Evolutionary conservation across 2,113 vertebrate genomes (phyloP).

Genomic region (Poicephalus gulielmi): DNA sequence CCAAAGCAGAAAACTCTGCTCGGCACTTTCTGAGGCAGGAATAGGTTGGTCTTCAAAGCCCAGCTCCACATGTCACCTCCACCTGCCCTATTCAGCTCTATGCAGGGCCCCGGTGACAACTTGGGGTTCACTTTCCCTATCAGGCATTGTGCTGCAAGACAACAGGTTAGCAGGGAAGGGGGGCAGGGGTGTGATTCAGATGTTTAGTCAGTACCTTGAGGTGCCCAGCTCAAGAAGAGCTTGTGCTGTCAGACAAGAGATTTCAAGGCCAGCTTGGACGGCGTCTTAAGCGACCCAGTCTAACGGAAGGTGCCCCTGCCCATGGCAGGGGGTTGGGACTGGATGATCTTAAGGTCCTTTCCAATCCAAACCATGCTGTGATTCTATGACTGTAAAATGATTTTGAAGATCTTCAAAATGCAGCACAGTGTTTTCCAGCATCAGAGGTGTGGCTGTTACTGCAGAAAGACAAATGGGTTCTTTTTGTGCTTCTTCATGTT

Average conservation of each 20-base stretch:
- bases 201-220: accelerated
- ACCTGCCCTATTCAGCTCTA: background rate
- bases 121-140: background rate
- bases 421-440: background rate
- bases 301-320: background rate
- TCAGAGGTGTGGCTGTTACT: background rate
- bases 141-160: background rate
- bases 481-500: background rate
- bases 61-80: background rate
- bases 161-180: background rate
- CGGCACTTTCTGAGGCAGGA: accelerated
- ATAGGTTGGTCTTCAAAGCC: background rate
- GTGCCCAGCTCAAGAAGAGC: background rate
- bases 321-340: background rate
- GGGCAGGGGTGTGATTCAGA: background rate
- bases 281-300: background rate
- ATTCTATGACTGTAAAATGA: background rate
- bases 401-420: background rate
- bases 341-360: background rate
- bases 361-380: background rate
- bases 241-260: background rate
- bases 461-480: background rate
- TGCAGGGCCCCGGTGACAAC: background rate
- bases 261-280: background rate
- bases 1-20: background rate